A percentile compares a stretch with the other conserved stretches of the same genome.
These are phyloP conservation scores for Xanthia icteritia DNA, from an alignment of 2,888 invertebrate species.

Conservation along the genomic window DNA sequence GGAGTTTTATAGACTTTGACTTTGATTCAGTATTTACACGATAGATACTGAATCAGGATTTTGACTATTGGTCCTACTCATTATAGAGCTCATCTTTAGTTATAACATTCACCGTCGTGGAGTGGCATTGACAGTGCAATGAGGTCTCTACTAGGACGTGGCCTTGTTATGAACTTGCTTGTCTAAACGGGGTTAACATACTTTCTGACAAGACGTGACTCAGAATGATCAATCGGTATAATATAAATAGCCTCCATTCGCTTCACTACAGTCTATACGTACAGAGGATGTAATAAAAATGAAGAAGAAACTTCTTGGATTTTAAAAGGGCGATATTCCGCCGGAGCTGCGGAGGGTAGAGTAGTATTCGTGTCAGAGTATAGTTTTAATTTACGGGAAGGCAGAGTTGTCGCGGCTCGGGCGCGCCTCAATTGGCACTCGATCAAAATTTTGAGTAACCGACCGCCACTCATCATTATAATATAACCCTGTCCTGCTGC, in stretches of 20 bases:
- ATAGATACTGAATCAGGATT: not conserved
- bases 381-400: slow-evolving; percentile 59
- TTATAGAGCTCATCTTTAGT: not conserved
- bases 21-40: too few relatives aligned
- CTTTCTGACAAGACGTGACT: not conserved
- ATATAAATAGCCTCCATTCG: not conserved
- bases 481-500: too few relatives aligned
- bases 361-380: slow-evolving; percentile 57
- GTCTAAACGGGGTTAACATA: not conserved
- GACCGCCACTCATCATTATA: not conserved
- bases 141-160: not conserved
- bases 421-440: slow-evolving; percentile 41
- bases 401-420: slow-evolving; percentile 22
- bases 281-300: slow-evolving; percentile 33
- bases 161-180: not conserved
- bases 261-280: too few relatives aligned
- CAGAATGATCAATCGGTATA: not conserved
- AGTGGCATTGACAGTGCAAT: not conserved
- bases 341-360: slow-evolving; percentile 34
- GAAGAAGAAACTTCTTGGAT: slow-evolving; percentile 41
- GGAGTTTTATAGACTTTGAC: not conserved
- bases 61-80: not conserved
- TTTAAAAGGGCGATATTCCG: slow-evolving; percentile 45
- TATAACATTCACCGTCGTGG: not conserved
- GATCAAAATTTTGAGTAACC: slow-evolving; percentile 57